Evolutionary conservation across 2,113 vertebrate species (phyloP), one percentile per base, ranked within the genome.

Genomic region (Urocynchramus pylzowi): DNA sequence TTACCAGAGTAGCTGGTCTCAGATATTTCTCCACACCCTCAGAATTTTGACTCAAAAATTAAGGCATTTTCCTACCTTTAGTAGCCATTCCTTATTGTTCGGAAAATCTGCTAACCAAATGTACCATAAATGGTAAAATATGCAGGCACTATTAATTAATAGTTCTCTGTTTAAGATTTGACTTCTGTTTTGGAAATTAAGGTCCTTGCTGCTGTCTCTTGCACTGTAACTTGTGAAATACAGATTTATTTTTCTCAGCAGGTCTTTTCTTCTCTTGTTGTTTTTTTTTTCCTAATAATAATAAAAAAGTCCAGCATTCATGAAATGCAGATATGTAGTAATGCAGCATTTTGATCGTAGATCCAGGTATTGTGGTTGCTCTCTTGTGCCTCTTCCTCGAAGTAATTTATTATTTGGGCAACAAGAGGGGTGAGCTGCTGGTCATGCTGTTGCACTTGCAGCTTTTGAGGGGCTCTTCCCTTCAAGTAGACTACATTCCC

Each of bases 391-490:
- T 93, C 20, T 45, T 54, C 67, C 69, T 53, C 92, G 54, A 80
- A n/a, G 69, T 93, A 95, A 89, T 61, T 64, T 91, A 68, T 93
- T 95, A 60, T 84, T 93, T 93, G 81, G 26, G 18, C 57, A 91
- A 30, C 56, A 88, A 79, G 61, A 92, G 35, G 45, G 7, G 54
- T 79, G 50, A 70, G 56, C 23, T 90, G 37, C 31, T 69, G 49
- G 65, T 61, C 28, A 14, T 47, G 16, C 44, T 95, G 9, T 79
- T 65, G 57, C 47, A 65, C n/a, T 68, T 42, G 68, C 65, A 90
- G 45, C 30, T 74, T 96, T 81, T 79, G 49, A 63, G 89, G 54
- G 21, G 53, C n/a, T 83, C 26, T 30, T 81, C 41, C 45, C 39
- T 93, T 90, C 77, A 49, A 84, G 63, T 64, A 89, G 87, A 82